These are phyloP conservation scores for Atta colombica DNA, from an alignment of 1,140 invertebrate species.

Conservation along the genomic window DNA sequence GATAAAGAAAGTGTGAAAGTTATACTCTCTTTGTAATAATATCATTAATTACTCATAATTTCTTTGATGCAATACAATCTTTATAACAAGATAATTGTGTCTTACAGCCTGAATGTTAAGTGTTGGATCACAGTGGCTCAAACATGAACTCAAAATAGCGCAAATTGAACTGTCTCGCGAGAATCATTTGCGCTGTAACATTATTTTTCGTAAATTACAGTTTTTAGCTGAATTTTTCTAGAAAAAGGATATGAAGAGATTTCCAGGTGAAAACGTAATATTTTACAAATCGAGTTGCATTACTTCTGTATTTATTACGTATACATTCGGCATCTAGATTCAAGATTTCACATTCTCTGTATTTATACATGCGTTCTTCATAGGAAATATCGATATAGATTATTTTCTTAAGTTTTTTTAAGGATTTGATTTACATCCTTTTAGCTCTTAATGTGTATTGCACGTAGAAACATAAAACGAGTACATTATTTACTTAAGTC, in stretches of 20 bases:
- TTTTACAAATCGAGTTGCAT: conserved; percentile 81
- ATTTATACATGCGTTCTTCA: conserved; percentile 73
- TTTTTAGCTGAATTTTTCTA: conserved; percentile 85
- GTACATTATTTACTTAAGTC: conserved; percentile 74
- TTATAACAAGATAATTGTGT: conserved; percentile 10
- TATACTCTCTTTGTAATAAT: background rate
- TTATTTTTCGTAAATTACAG: conserved; percentile 84
- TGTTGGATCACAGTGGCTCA: conserved; percentile 70
- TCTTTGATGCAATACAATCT: background rate
- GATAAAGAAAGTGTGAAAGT: background rate
- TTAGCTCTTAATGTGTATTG: conserved; percentile 61
- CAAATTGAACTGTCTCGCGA: conserved; percentile 61
- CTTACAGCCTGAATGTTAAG: conserved; percentile 76
- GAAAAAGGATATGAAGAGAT: conserved; percentile 81
- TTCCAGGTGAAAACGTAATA: conserved; percentile 78
- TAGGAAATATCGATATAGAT: conserved; percentile 57
- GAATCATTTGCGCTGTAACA: conserved; percentile 78
- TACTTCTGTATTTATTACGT: conserved; percentile 84
- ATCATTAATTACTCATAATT: background rate
- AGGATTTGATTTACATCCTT: conserved; percentile 74
- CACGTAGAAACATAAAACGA: conserved; percentile 59
- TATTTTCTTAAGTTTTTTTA: conserved; percentile 71
- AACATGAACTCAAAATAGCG: conserved; percentile 67
- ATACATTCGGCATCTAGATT: conserved; percentile 80
- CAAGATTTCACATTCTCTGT: conserved; percentile 73